Evolutionary conservation across 2,888 invertebrate species (phyloP).

Genomic region (Taenaris catops): DNA sequence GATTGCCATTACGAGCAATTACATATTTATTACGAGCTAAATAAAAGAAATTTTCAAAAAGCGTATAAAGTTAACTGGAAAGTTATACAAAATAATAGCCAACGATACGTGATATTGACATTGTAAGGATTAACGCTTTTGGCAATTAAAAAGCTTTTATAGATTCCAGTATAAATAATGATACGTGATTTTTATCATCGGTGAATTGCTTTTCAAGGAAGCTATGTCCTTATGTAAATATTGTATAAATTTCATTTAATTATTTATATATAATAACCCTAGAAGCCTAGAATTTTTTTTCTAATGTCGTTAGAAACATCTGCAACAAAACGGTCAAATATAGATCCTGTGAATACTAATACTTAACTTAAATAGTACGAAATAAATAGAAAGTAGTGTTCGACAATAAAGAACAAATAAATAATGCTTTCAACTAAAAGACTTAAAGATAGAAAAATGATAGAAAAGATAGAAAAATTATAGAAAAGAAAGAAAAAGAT

Average conservation of each 20-base stretch:
- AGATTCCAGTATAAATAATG: constrained; percentile 3
- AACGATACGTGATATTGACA: too few species aligned
- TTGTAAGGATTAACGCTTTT: too few species aligned
- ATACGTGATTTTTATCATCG: too few species aligned
- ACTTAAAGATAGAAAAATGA: constrained; percentile 23
- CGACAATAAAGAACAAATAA: constrained; percentile 43
- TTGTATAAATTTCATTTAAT: too few species aligned
- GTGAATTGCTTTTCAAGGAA: too few species aligned
- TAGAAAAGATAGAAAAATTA: constrained; percentile 24
- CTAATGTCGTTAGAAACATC: constrained; percentile 1
- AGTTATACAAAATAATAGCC: too few species aligned
- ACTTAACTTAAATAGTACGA: constrained; percentile 8
- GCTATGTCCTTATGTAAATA: too few species aligned
- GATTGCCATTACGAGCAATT: too few species aligned
- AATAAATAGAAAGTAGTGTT: constrained; percentile 37
- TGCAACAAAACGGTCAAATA: neutral
- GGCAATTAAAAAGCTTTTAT: constrained; percentile 14
- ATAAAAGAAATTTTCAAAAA: too few species aligned
- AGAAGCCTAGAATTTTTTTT: constrained; percentile 1
- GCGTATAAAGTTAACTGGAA: too few species aligned
- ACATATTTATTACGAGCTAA: too few species aligned
- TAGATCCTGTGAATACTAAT: neutral
- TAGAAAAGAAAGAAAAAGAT: too few species aligned
- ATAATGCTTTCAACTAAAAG: constrained; percentile 39
- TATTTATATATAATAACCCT: neutral